Evolutionary conservation across 1,140 invertebrate genomes (phyloP), one percentile per base, ranked within the genome.

Genomic region (Copidosoma floridanum): DNA sequence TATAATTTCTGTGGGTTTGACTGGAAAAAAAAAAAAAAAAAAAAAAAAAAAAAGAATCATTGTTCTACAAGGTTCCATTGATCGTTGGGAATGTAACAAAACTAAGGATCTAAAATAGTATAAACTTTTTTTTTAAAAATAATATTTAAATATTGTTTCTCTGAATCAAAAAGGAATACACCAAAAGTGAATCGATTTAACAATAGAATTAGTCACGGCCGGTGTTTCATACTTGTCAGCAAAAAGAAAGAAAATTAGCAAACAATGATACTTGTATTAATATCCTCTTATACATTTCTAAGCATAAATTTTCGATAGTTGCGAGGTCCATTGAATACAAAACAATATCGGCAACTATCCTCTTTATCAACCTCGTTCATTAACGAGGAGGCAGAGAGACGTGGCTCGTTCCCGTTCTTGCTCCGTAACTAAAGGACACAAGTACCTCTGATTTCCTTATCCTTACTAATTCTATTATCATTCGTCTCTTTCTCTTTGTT

Each of bases 321-420:
- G 55, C 50, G 50, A 63, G 50, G 35, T 57, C 55, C 55, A 61
- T 47, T 44, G 37, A 63, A 64, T 27, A 56, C 59, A 58, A 65
- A 67, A 57, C 65, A 62, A 61, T 64, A 65, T 71, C 66, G 64
- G 61, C 55, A 63, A 63, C 55, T 52, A 58, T 66, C 69, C 71
- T 73, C 69, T 71, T 57, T 66, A 64, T 68, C 71, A 61, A 63
- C 71, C 71, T 73, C 71, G 68, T 71, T 63, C 62, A 63, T 64
- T 59, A 60, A 68, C 69, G 70, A 70, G 71, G 67, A 70, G 69
- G 68, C 50, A 66, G 68, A 72, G 70, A 64, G 64, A 67, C 51
- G 61, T 66, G 37, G 61, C 61, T 57, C 55, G 48, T 63, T 63
- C 55, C 50, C 55, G 32, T 53, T 63, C 46, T 51, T 65, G 54